These are phyloP conservation scores for Oxytorus armatus DNA, from an alignment of 2,888 invertebrate genomes.

Conservation along the genomic window DNA sequence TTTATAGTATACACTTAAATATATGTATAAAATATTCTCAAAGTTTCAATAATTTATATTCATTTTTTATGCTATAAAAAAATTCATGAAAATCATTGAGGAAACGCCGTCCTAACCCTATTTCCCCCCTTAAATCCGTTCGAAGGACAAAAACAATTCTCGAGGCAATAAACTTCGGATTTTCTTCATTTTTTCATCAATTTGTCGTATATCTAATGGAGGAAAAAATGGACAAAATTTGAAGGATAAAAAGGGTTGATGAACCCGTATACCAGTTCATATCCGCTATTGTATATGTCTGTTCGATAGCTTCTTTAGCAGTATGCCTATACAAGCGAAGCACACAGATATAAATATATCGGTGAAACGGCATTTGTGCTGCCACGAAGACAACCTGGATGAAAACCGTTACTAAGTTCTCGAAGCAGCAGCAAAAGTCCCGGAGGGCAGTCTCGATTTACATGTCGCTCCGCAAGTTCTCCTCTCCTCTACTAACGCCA, in stretches of 20 bases:
- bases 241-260: conserved; percentile 47
- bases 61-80: too few species aligned
- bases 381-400: conserved; percentile 75
- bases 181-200: background rate
- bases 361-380: conserved; percentile 53
- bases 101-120: too few species aligned
- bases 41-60: too few species aligned
- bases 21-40: too few species aligned
- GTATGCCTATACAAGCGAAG: conserved; percentile 38
- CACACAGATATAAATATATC: conserved; percentile 30
- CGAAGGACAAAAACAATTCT: too few species aligned
- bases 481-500: conserved; percentile 6
- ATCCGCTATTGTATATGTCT: conserved; percentile 69
- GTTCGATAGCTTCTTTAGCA: conserved; percentile 42
- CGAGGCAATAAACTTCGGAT: background rate
- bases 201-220: background rate
- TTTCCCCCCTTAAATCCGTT: too few species aligned
- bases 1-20: too few species aligned
- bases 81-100: too few species aligned
- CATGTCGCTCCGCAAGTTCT: conserved; percentile 74
- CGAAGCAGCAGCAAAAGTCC: conserved; percentile 63
- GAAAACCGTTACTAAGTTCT: conserved; percentile 81
- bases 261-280: conserved; percentile 61
- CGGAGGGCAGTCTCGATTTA: conserved; percentile 77
- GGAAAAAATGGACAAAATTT: background rate